Conservation (phyloP, 2,113 vertebrate species). For the Dicerorhinus sumatrensis region DNA sequence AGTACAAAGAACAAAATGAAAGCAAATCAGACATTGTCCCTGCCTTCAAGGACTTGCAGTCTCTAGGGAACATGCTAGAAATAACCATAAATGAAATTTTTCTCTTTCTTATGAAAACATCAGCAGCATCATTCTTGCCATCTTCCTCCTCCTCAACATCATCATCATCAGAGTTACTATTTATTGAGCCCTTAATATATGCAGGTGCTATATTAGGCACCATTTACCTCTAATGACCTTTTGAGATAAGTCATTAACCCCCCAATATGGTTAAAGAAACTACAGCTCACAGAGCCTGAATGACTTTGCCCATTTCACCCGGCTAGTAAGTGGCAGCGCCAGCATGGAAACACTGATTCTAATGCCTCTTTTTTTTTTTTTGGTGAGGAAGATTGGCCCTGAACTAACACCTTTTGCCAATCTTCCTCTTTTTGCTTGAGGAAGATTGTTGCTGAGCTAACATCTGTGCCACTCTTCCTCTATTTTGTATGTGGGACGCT, state of each 20-base stretch:
- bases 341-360: background rate
- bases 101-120: background rate
- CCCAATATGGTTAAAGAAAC: background rate
- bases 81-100: slow-evolving; percentile 36
- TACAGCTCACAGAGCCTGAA: background rate
- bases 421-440: too few relatives aligned
- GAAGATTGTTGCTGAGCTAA: too few relatives aligned
- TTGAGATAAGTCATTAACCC: background rate
- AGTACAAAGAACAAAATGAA: background rate
- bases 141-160: background rate
- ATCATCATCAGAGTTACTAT: background rate
- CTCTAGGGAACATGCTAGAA: background rate
- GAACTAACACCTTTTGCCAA: too few relatives aligned
- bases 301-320: background rate
- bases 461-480: too few relatives aligned
- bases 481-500: too few relatives aligned
- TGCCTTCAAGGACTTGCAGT: background rate
- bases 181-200: background rate
- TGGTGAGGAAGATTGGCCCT: too few relatives aligned
- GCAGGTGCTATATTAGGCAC: background rate
- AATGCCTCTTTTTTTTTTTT: background rate
- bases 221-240: background rate
- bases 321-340: background rate
- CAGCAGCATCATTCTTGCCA: background rate
- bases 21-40: background rate